Evolutionary conservation across 2,113 vertebrate species (phyloP), one percentile per base, ranked within the genome.

Genomic region (Gila orcuttii): DNA sequence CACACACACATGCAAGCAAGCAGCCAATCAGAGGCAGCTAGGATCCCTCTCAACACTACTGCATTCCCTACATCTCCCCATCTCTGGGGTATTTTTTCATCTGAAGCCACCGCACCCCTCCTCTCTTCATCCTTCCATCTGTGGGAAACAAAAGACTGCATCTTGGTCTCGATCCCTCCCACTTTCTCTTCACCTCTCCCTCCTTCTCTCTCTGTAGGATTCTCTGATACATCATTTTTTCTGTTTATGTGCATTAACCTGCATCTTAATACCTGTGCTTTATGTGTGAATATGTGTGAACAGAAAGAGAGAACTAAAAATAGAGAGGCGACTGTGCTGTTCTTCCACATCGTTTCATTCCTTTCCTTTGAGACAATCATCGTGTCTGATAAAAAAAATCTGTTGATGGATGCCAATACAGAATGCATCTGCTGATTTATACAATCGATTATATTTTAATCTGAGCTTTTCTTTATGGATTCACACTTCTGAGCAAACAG

Each of bases 91-190:
- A 88, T 86, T 68, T 84, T 81, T 86, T 82, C 80, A 87, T 87
- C 80, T 75, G 73, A 84, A 71, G 77, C 75, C 52, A 47, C 66
- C 50, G 39, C 69, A 52, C 62, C 52, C 60, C 15, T 57, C 59
- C 42, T 62, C 69, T 71, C 13, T 21, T 74, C 50, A 84, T 85
- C 78, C 82, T 79, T 88, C 77, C 82, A 77, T 87, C 82, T 88
- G 84, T 80, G 87, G 45, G 76, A 88, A 88, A 87, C 89, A 90
- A 90, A 90, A 82, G 84, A 87, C 86, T 66, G 87, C 88, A 85
- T 64, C 82, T 57, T 57, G 45, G 69, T 74, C 71, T 62, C 25
- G 31, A 11, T 50, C 76, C 25, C 42, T 76, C 84, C 62, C 25
- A 33, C 75, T 75, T 39, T 23, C 25, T 47, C 36, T 83, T 78